phyloP scores from a whole-genome alignment of 1,140 invertebrate species.

The Tetramorium alpestre region DNA sequence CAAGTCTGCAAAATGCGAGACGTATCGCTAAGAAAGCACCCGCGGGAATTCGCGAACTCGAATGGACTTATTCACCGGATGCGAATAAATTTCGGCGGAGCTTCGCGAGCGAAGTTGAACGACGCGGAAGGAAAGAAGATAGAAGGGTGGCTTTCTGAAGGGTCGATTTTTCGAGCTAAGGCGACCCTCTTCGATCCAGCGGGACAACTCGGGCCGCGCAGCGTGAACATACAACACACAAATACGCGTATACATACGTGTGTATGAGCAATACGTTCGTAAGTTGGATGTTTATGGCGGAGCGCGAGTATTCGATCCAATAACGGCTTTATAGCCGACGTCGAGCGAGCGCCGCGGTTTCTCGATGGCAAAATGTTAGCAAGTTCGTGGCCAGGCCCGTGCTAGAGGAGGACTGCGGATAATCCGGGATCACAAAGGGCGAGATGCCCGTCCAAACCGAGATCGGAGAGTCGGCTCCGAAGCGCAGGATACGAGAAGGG shows the following conservation, averaged over 20 bases:
- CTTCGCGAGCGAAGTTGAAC: slow-evolving; percentile 8
- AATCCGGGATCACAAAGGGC: slow-evolving; percentile 55
- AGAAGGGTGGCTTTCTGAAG: not conserved
- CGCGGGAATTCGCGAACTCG: slow-evolving; percentile 41
- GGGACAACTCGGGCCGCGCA: slow-evolving; percentile 31
- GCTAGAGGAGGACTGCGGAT: slow-evolving; percentile 34
- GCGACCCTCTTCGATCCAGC: slow-evolving; percentile 46
- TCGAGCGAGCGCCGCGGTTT: slow-evolving; percentile 36
- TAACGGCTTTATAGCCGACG: slow-evolving; percentile 62
- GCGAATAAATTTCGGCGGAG: slow-evolving; percentile 69
- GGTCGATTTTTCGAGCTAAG: slow-evolving; percentile 46
- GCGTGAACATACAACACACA: not conserved
- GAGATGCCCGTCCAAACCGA: slow-evolving; percentile 33
- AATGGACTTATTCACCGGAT: slow-evolving; percentile 42
- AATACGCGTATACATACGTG: not conserved
- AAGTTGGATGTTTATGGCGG: slow-evolving; percentile 49
- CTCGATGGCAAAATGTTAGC: slow-evolving; percentile 45
- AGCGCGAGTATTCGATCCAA: slow-evolving; percentile 60
- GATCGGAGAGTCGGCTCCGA: slow-evolving; percentile 1
- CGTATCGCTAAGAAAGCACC: slow-evolving; percentile 35
- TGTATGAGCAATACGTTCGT: slow-evolving; percentile 10
- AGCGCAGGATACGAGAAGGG: slow-evolving; percentile 12
- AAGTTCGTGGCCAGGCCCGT: slow-evolving; percentile 30
- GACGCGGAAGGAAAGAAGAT: not conserved
- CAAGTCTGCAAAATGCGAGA: slow-evolving; percentile 36